A percentile compares a stretch with the other conserved stretches of the same genome.
These are phyloP conservation scores for Perca flavescens DNA, from an alignment of 2,113 vertebrate species.

Conservation along the genomic window DNA sequence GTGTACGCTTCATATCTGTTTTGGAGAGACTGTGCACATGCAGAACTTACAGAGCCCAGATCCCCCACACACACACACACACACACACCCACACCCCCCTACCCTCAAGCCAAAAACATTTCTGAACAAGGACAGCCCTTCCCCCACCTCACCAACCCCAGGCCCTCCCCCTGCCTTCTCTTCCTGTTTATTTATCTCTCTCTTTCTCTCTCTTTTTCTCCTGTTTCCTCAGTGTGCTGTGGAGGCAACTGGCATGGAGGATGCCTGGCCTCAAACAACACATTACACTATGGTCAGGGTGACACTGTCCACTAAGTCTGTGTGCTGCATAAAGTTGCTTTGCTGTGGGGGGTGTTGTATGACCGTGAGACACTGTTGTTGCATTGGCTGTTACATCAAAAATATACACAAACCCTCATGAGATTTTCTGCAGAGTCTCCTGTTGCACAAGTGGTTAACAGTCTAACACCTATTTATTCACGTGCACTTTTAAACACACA, in stretches of 20 bases:
- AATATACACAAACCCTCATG: neutral
- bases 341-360: neutral
- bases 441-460: slow-evolving; percentile 32
- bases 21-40: slow-evolving; percentile 65
- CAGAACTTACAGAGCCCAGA: slow-evolving; percentile 42
- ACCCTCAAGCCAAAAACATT: slow-evolving; percentile 60
- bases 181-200: slow-evolving; percentile 83
- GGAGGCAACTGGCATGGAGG: slow-evolving; percentile 51
- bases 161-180: slow-evolving; percentile 65
- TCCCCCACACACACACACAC: neutral
- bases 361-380: neutral
- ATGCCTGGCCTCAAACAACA: slow-evolving; percentile 53
- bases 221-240: slow-evolving; percentile 60
- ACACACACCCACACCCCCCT: neutral
- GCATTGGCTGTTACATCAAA: neutral
- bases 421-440: slow-evolving; percentile 37
- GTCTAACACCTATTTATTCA: slow-evolving; percentile 2
- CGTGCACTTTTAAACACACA: slow-evolving; percentile 23
- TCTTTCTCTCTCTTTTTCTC: slow-evolving; percentile 59
- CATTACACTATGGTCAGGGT: slow-evolving; percentile 53
- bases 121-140: slow-evolving; percentile 66
- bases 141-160: slow-evolving; percentile 47
- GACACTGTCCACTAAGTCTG: slow-evolving; percentile 48
- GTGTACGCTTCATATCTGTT: slow-evolving; percentile 69
- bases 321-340: slow-evolving; percentile 12